Percentiles rank a stretch among this genome's conserved stretches.
Conservation (phyloP, 2,797 vertebrate species). For the Gouania willdenowi region DNA sequence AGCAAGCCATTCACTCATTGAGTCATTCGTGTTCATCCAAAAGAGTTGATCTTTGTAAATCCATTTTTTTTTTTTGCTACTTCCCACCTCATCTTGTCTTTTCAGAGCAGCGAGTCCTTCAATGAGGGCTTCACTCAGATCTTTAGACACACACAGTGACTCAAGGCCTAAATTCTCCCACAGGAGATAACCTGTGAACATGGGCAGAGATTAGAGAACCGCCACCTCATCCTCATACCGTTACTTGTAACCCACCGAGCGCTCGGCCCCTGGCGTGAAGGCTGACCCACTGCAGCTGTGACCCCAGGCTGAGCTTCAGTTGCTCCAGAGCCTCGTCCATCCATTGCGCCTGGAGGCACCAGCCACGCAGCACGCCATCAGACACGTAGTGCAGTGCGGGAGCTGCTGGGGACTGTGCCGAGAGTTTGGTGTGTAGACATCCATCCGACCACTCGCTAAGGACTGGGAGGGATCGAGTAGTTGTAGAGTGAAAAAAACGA, state of each 20-base stretch:
- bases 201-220: background rate
- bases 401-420: background rate
- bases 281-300: conserved; percentile 61
- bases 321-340: conserved; percentile 75
- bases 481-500: too few relatives aligned
- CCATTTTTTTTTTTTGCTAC: background rate
- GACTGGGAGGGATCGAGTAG: conserved; percentile 71
- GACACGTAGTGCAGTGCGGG: conserved; percentile 70
- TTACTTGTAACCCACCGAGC: conserved; percentile 54
- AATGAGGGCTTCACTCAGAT: conserved; percentile 58
- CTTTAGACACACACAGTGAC: conserved; percentile 51
- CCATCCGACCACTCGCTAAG: conserved; percentile 80
- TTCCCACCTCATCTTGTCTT: conserved; percentile 60
- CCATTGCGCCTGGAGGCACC: conserved; percentile 74
- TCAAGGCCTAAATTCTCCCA: conserved; percentile 68
- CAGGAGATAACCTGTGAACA: conserved; percentile 74
- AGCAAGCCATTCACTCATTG: too few relatives aligned
- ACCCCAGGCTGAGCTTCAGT: conserved; percentile 60
- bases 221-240: background rate
- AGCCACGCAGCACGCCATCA: conserved; percentile 69
- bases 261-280: conserved; percentile 62
- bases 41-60: too few relatives aligned
- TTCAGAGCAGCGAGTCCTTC: conserved; percentile 69
- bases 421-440: background rate
- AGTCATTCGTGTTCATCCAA: too few relatives aligned